These are phyloP conservation scores for Talpa occidentalis DNA, from an alignment of 2,113 vertebrate species.

Conservation along the genomic window DNA sequence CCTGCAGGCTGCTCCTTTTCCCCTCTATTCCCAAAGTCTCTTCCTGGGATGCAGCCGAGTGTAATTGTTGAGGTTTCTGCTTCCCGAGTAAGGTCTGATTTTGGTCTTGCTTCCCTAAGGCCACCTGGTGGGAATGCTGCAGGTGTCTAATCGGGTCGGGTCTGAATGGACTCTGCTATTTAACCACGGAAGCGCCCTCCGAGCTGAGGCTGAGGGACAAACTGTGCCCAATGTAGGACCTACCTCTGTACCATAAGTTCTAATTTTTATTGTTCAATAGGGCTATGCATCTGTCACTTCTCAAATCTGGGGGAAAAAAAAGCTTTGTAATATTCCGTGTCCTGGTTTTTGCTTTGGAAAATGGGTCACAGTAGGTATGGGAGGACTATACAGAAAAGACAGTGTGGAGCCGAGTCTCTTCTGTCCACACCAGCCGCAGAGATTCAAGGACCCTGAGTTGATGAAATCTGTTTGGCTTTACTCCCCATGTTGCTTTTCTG, in stretches of 20 bases:
- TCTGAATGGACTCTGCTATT: background rate
- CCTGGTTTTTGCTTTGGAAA: slow-evolving; percentile 8
- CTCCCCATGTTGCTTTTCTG: background rate
- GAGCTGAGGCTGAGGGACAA: background rate
- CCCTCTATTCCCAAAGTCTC: background rate
- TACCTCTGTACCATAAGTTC: background rate
- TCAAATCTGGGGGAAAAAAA: background rate
- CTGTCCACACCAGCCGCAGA: background rate
- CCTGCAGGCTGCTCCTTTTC: background rate
- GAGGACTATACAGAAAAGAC: background rate
- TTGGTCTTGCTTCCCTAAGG: background rate
- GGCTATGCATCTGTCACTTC: background rate
- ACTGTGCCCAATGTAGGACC: background rate
- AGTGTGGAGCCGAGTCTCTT: background rate
- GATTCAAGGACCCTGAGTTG: background rate
- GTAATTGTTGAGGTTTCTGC: background rate
- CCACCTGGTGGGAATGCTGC: background rate
- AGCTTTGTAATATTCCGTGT: background rate
- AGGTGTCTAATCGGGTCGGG: background rate
- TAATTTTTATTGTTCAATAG: background rate
- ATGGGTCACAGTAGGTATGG: background rate
- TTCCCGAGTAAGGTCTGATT: background rate
- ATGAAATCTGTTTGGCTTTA: background rate
- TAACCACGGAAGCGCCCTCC: background rate
- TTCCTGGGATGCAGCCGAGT: background rate